Evolutionary conservation across 1,140 invertebrate species (phyloP).

Genomic region (Glomeris maerens): DNA sequence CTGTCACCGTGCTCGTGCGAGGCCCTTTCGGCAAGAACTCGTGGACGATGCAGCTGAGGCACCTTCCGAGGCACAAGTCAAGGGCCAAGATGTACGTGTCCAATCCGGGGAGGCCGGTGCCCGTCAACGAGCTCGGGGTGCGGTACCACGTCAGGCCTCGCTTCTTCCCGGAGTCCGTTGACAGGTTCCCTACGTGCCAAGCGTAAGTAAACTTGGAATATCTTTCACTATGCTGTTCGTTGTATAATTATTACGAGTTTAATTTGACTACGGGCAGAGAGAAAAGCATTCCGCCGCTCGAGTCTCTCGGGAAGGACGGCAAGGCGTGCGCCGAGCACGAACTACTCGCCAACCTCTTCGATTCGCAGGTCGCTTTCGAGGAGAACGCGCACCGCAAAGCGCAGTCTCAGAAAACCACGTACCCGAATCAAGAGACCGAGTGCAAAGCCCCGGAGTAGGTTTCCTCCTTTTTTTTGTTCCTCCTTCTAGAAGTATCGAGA

Average conservation of each 20-base stretch:
- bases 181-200: conserved; percentile 61
- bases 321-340: conserved; percentile 37
- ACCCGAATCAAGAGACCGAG: conserved; percentile 42
- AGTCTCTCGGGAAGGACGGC: conserved; percentile 46
- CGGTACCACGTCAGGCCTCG: conserved; percentile 47
- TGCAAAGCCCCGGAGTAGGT: conserved; percentile 51
- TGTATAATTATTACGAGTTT: not conserved
- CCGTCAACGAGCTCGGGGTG: conserved; percentile 48
- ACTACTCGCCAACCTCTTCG: conserved; percentile 34
- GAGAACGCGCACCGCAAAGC: conserved; percentile 13
- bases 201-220: conserved; percentile 42
- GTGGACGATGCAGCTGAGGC: conserved; percentile 79
- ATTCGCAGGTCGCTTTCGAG: conserved; percentile 23
- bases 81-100: conserved; percentile 49
- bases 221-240: conserved; percentile 4
- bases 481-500: conserved; percentile 9
- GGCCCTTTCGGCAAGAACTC: conserved; percentile 84
- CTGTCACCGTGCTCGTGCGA: conserved; percentile 59
- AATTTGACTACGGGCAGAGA: conserved; percentile 40
- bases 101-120: conserved; percentile 61
- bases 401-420: conserved; percentile 17
- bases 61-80: conserved; percentile 58
- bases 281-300: conserved; percentile 60
- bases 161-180: conserved; percentile 69
- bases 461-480: conserved; percentile 35